Base-by-base conservation (phyloP, 2,797 vertebrate species). In the Myotis vivesi region DNA sequence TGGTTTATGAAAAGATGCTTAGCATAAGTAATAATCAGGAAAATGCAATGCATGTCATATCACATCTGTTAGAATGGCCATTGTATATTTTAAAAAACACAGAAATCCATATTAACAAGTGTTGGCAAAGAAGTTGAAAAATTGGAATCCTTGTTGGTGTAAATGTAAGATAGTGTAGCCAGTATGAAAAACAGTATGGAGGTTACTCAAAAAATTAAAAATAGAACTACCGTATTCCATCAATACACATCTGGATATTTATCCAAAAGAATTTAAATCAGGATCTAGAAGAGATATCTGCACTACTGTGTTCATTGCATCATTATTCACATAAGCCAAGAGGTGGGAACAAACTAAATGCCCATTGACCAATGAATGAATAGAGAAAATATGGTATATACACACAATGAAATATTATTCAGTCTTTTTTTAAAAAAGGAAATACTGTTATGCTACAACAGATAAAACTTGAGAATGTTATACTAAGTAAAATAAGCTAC, bases 261-360 rank as follows among this genome's bases (percentile, higher is more conserved):
- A 69, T 41, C 22, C 72, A 71, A 69, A 62, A 89, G 15, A 49
- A 88, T 75, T 92, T 75, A 93, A 75, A 66, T 68, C 69, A 93
- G 23, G 36, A 73, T 88, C 46, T 83, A 49, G 49, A 89, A 51
- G 66, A 80, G 38, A 69, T 83, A 68, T 69, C 64, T 81, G 62
- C 38, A 41, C 38, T 84, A 38, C 36, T 22, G 13, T 76, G 30
- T 80, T 87, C 69, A 83, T 55, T 49, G 53, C 36, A 44, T 33
- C 53, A 72, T 89, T 89, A 73, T 49, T 83, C n/a, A 59, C 41
- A 69, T 38, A 23, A 89, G n/a, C 38, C 79, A 89, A 89, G 51
- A 77, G 25, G 38, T 76, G 19, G 55, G 49, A 92, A 83, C 57
- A 80, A 55, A 8, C 7, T 38, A 77, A 77, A 71, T 44, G 51